Evolutionary conservation across 2,113 vertebrate species (phyloP), one percentile per base, ranked within the genome.

Genomic region (Camarhynchus parvulus): DNA sequence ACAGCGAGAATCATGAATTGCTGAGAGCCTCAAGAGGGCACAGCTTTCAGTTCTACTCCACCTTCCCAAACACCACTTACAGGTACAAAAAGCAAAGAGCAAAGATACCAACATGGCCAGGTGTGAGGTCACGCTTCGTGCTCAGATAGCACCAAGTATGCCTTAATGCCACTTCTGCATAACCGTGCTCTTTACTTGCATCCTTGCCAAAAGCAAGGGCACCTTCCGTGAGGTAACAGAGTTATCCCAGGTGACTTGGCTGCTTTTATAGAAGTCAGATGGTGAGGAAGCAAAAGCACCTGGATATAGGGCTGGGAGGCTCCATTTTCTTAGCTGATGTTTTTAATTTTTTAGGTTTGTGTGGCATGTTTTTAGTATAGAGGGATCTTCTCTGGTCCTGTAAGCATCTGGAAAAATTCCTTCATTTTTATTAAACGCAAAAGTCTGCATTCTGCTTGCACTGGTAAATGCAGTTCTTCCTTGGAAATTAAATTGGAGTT

Each of bases 31-130:
- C 97, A 24, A 90, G 97, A 81, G 97, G 96, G 39, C 97, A 97
- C 9, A 98, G 92, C 67, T 98, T 98, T 89, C 98, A 97, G 80
- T 98, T 98, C 96, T 98, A 97, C 50, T 98, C 98, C 13, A 98
- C 98, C 58, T 87, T 96, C 33, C 96, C 98, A 80, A 98, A 98
- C 83, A 98, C 92, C 55, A 98, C 97, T 52, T 98, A 98, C 97
- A 98, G 98, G 98, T 87, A 73, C 13, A 21, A 61, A 83, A 74
- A 47, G 19, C 68, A 79, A 75, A 82, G 16, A 47, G 19, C 68
- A 79, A 75, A 82, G 16, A 21, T 25, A 82, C 3, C 22, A 64
- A 1, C 0, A 2, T 25, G 49, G 39, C 21, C 22, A 69, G 15
- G 7, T 15, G 11, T 35, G 5, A 42, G 15, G 46, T 24, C 53